Conservation (phyloP, 1,140 invertebrate species). For the Doryteuthis pealeii region DNA sequence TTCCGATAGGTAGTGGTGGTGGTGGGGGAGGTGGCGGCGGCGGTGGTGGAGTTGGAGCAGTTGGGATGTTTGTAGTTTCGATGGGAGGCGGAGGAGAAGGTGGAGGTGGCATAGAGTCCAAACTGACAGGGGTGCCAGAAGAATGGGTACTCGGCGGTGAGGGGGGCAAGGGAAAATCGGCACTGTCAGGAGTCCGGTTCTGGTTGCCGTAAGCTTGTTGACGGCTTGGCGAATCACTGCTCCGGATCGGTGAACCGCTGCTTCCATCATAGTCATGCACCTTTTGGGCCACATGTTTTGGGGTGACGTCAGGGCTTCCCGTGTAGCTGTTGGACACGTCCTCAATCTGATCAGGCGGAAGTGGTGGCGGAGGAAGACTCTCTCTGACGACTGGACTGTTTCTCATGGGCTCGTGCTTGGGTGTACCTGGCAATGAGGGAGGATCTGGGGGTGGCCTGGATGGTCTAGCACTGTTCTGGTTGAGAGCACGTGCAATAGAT, state of each 20-base stretch:
- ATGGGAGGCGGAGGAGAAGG: constrained; percentile 63
- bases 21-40: constrained; percentile 52
- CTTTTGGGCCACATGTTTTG: constrained; percentile 57
- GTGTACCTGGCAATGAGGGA: constrained; percentile 71
- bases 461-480: constrained; percentile 36
- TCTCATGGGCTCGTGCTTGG: constrained; percentile 57
- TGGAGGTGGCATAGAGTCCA: constrained; percentile 36
- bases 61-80: constrained; percentile 57
- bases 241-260: constrained; percentile 4
- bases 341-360: constrained; percentile 19
- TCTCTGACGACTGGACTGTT: constrained; percentile 68
- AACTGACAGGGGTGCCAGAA: constrained; percentile 31
- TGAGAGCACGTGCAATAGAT: constrained; percentile 5
- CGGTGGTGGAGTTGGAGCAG: constrained; percentile 44
- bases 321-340: constrained; percentile 34
- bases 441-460: constrained; percentile 56
- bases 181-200: constrained; percentile 24
- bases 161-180: constrained; percentile 45
- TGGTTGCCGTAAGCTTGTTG: constrained; percentile 7
- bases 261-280: constrained; percentile 53
- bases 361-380: constrained; percentile 81
- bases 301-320: constrained; percentile 62
- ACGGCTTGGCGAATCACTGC: constrained; percentile 5
- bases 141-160: constrained; percentile 41
- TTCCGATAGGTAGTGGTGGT: constrained; percentile 22